These are phyloP conservation scores for Apus apus DNA, from an alignment of 2,113 vertebrate genomes.

Conservation along the genomic window DNA sequence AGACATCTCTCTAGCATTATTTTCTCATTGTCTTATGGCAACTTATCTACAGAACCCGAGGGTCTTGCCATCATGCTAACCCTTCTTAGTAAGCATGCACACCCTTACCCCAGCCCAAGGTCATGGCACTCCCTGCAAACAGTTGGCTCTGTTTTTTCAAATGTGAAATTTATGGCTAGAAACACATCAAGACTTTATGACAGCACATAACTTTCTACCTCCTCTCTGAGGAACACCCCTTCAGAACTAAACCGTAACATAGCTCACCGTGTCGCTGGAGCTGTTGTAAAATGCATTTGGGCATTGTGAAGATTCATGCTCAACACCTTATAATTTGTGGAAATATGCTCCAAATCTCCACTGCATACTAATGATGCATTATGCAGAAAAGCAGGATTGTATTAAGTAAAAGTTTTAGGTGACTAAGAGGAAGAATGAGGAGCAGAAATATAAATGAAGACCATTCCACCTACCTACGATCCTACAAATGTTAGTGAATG, in stretches of 20 bases:
- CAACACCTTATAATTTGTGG: neutral
- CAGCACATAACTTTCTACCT: slow-evolving; percentile 2
- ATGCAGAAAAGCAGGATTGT: neutral
- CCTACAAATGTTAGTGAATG: neutral
- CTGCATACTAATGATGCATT: neutral
- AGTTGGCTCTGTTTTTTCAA: neutral
- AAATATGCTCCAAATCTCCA: neutral
- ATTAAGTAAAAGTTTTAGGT: neutral
- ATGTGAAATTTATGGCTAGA: neutral
- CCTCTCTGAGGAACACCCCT: neutral
- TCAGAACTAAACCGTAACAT: neutral
- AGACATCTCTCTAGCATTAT: neutral
- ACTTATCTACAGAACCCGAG: neutral
- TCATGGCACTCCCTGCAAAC: neutral
- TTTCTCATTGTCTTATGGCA: neutral
- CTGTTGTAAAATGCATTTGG: neutral
- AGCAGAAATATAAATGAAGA: neutral
- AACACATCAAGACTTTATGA: slow-evolving; percentile 11
- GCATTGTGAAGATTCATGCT: slow-evolving; percentile 6
- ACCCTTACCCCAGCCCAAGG: neutral
- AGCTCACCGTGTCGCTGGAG: neutral
- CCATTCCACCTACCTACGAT: neutral
- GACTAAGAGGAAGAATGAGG: neutral
- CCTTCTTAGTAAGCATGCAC: neutral
- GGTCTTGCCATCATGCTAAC: no score